A percentile compares a stretch with the other conserved stretches of the same genome.
Evolutionary conservation across 2,797 vertebrate genomes (phyloP).

Genomic region (Melanotaenia boesemani): DNA sequence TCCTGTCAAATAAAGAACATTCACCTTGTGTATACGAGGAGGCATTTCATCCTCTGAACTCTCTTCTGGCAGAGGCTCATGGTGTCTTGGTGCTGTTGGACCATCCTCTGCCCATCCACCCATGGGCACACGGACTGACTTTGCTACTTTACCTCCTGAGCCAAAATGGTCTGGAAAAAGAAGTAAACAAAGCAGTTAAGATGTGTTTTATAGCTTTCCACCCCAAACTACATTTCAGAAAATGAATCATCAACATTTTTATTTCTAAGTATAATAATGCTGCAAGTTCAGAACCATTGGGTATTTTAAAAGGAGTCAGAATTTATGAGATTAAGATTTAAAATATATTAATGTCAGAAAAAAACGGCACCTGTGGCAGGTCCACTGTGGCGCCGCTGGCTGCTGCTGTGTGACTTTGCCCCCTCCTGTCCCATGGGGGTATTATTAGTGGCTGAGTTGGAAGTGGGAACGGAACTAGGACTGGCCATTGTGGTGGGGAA

Average conservation of each 20-base stretch:
- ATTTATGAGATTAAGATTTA: background rate
- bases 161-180: conserved; percentile 66
- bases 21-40: conserved; percentile 93
- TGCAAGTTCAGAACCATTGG: background rate
- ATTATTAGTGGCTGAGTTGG: conserved; percentile 60
- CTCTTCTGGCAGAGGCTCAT: conserved; percentile 93
- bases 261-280: background rate
- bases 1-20: conserved; percentile 4
- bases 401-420: conserved; percentile 80
- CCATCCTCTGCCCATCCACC: conserved; percentile 95
- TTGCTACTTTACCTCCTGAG: conserved; percentile 80
- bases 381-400: conserved; percentile 85
- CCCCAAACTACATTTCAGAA: background rate
- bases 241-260: background rate
- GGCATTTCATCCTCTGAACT: conserved; percentile 94
- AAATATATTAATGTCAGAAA: conserved; percentile 3
- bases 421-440: conserved; percentile 80
- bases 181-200: background rate
- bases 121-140: conserved; percentile 90
- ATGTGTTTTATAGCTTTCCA: background rate
- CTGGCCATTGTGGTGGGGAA: conserved; percentile 85
- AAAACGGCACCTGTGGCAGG: conserved; percentile 84
- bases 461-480: conserved; percentile 68
- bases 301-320: background rate
- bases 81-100: conserved; percentile 83